Evolutionary conservation across 2,113 vertebrate genomes (phyloP).

Genomic region (Cynoglossus semilaevis): DNA sequence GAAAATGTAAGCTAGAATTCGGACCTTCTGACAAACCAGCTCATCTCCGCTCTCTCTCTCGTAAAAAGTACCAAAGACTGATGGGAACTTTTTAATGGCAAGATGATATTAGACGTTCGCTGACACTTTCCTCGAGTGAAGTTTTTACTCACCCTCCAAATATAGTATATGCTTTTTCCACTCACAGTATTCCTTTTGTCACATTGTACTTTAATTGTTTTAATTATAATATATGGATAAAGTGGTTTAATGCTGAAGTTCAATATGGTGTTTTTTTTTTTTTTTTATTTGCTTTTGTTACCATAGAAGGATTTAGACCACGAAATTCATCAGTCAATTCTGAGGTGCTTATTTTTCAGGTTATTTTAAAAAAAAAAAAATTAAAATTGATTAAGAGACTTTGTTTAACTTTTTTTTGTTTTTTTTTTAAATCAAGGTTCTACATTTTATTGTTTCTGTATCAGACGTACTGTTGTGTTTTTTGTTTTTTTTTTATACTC

Average conservation of each 20-base stretch:
- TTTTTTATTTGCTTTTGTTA: not conserved
- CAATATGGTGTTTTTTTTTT: conserved; percentile 8
- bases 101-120: not conserved
- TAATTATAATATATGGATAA: conserved; percentile 44
- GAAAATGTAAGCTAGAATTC: no score
- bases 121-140: not conserved
- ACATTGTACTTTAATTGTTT: conserved; percentile 72
- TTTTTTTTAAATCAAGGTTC: no score
- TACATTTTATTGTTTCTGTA: no score
- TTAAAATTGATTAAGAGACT: no score
- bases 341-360: not conserved
- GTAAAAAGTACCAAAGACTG: conserved; percentile 9
- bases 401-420: no score
- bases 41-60: not conserved
- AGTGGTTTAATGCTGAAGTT: conserved; percentile 50
- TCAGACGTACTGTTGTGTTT: no score
- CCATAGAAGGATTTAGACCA: not conserved
- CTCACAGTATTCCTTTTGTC: conserved; percentile 64
- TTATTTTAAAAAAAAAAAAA: no score
- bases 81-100: conserved; percentile 4
- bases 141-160: not conserved
- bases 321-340: not conserved
- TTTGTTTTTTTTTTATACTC: no score
- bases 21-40: not conserved
- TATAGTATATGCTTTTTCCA: conserved; percentile 49